Conservation (phyloP, 1,140 invertebrate genomes). For the Eumaeus atala region DNA sequence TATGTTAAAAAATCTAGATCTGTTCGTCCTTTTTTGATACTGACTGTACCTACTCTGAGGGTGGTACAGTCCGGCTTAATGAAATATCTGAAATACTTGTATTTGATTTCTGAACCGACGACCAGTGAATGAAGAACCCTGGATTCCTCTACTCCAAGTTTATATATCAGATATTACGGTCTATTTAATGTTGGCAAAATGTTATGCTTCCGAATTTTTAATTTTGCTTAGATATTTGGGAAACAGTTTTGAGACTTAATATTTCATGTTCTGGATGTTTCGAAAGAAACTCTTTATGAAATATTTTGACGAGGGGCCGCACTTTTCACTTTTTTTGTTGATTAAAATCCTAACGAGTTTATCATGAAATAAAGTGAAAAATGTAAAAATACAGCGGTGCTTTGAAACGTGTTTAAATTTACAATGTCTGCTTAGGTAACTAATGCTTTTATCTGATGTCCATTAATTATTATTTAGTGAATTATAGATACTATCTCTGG, state of each 20-base stretch:
- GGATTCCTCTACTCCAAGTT: slow-evolving; percentile 10
- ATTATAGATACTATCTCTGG: no score
- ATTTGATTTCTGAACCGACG: slow-evolving; percentile 42
- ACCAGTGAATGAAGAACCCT: slow-evolving; percentile 30
- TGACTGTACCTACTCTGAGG: slow-evolving; percentile 35
- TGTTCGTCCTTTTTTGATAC: slow-evolving; percentile 27
- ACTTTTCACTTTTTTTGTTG: slow-evolving; percentile 10
- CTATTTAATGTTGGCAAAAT: slow-evolving; percentile 34
- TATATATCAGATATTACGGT: slow-evolving; percentile 8
- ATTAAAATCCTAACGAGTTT: slow-evolving; percentile 7
- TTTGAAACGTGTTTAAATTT: no score
- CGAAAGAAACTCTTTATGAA: slow-evolving; percentile 28
- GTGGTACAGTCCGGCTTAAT: slow-evolving; percentile 46
- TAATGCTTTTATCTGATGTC: no score
- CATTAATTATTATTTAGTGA: no score
- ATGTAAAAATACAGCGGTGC: no score
- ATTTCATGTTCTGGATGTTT: slow-evolving; percentile 35
- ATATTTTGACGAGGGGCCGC: slow-evolving; percentile 22
- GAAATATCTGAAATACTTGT: slow-evolving; percentile 65
- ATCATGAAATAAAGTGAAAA: not conserved
- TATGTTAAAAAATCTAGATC: slow-evolving; percentile 8
- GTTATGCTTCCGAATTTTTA: slow-evolving; percentile 42
- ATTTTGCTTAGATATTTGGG: slow-evolving; percentile 52
- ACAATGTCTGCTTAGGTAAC: no score
- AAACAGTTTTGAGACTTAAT: slow-evolving; percentile 51